Evolutionary conservation across 1,140 invertebrate genomes (phyloP).

Genomic region (Drusus annulatus): DNA sequence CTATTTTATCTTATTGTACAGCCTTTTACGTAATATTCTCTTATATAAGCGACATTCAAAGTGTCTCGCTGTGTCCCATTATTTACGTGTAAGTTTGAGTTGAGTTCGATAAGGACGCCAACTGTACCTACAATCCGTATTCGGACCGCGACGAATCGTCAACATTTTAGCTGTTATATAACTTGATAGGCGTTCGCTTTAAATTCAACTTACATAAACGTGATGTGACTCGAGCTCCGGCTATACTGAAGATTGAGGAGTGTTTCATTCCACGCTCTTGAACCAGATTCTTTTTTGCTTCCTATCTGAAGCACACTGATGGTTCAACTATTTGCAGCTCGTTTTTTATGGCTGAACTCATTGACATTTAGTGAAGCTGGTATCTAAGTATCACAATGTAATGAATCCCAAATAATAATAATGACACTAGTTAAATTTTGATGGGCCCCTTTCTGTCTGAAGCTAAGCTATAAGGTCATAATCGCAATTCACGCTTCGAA

Average conservation of each 20-base stretch:
- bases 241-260: slow-evolving; percentile 1
- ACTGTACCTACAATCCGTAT: background rate
- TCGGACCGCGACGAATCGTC: background rate
- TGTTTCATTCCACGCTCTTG: slow-evolving; percentile 12
- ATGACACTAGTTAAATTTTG: too few species aligned
- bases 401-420: too few species aligned
- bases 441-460: too few species aligned
- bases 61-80: background rate
- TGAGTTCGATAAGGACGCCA: slow-evolving; percentile 4
- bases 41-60: slow-evolving; percentile 20
- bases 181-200: slow-evolving; percentile 11
- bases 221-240: background rate
- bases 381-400: too few species aligned
- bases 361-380: too few species aligned
- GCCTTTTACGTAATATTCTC: slow-evolving; percentile 17
- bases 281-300: slow-evolving; percentile 5
- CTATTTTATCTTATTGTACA: slow-evolving; percentile 8
- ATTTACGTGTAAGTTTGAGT: background rate
- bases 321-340: too few species aligned
- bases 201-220: slow-evolving; percentile 23
- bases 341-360: too few species aligned
- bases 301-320: background rate
- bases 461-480: too few species aligned
- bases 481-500: too few species aligned
- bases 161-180: slow-evolving; percentile 15